Evolutionary conservation across 2,888 invertebrate species (phyloP).

Genomic region (Neoscelio sp.): DNA sequence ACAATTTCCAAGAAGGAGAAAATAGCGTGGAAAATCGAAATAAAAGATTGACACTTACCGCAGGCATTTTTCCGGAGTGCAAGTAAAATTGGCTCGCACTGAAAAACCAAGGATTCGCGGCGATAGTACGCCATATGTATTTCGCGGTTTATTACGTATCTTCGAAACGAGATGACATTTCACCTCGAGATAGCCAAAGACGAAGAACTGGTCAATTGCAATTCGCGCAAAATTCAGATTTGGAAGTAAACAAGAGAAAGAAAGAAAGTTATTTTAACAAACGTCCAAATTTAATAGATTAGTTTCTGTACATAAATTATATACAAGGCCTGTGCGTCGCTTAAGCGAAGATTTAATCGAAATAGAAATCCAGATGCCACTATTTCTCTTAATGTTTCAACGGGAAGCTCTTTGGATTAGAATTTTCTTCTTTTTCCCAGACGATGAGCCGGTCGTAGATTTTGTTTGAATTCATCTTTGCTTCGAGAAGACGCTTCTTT

Average conservation of each 20-base stretch:
- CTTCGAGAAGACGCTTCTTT: conserved; percentile 76
- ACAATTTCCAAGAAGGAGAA: too few relatives aligned
- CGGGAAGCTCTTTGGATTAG: too few relatives aligned
- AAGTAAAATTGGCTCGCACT: conserved; percentile 64
- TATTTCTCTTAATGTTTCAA: too few relatives aligned
- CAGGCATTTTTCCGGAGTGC: conserved; percentile 72
- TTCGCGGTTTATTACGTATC: conserved; percentile 69
- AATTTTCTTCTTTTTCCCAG: conserved; percentile 78
- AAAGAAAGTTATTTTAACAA: too few relatives aligned
- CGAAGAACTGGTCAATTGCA: conserved; percentile 25
- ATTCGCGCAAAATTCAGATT: too few relatives aligned
- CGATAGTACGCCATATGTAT: conserved; percentile 69
- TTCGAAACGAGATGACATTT: conserved; percentile 74
- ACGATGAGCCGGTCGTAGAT: conserved; percentile 85
- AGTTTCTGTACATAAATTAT: too few relatives aligned
- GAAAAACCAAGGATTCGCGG: conserved; percentile 73
- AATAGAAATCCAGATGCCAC: too few relatives aligned
- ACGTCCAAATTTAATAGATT: too few relatives aligned
- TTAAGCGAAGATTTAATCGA: too few relatives aligned
- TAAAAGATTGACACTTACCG: conserved; percentile 78
- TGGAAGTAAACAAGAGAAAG: too few relatives aligned
- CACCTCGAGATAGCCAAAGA: conserved; percentile 69
- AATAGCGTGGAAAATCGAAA: too few relatives aligned
- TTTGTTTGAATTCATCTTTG: conserved; percentile 88
- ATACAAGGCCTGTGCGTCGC: too few relatives aligned